Evolutionary conservation across 2,113 vertebrate genomes (phyloP).

Genomic region (Ameiurus melas): DNA sequence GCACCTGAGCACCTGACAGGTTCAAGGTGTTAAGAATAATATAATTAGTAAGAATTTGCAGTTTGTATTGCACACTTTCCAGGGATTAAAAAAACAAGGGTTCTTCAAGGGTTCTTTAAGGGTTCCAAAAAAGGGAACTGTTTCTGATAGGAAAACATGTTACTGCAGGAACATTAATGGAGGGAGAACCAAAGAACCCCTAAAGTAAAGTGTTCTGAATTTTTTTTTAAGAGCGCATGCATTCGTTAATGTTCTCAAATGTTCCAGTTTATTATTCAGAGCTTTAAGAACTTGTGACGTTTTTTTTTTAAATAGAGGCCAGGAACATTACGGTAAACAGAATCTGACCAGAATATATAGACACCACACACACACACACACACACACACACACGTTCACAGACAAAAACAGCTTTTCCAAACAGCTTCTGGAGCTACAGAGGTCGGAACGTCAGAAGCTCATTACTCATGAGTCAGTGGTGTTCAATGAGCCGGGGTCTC

Average conservation of each 20-base stretch:
- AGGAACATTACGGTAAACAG: neutral
- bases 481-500: conserved; percentile 30
- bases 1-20: too few relatives aligned
- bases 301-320: neutral
- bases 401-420: neutral
- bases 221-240: neutral
- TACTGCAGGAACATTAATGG: neutral
- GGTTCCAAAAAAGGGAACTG: too few relatives aligned
- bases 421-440: conserved; percentile 30
- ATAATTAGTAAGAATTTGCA: too few relatives aligned
- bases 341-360: neutral
- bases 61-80: too few relatives aligned
- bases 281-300: neutral
- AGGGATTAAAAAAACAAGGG: too few relatives aligned
- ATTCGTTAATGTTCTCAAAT: neutral
- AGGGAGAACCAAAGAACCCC: neutral
- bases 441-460: conserved; percentile 33
- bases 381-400: conserved; percentile 33
- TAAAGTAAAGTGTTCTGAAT: neutral
- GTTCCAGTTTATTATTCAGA: neutral
- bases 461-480: conserved; percentile 49
- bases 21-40: too few relatives aligned
- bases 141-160: neutral
- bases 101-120: too few relatives aligned
- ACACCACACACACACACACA: conserved; percentile 29